Evolutionary conservation across 2,888 invertebrate genomes (phyloP).

Genomic region (Spodoptera picta): DNA sequence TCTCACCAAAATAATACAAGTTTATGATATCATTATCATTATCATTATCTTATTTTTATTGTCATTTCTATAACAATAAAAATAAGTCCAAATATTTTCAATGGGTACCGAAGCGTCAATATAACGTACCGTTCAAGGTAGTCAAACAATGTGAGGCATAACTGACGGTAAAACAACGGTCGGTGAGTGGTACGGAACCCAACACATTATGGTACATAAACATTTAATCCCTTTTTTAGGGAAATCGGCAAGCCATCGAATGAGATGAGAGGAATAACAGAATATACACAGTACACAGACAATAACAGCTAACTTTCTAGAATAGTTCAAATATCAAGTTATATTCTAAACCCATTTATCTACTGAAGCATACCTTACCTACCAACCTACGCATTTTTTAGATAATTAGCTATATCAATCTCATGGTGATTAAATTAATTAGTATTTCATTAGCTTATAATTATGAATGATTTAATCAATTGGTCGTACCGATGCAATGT

Average conservation of each 20-base stretch:
- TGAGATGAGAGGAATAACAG: conserved; percentile 59
- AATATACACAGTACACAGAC: conserved; percentile 60
- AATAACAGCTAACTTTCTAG: conserved; percentile 25
- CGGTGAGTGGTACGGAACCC: conserved; percentile 46
- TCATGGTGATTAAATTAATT: conserved; percentile 56
- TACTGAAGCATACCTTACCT: conserved; percentile 28
- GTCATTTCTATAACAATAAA: no score
- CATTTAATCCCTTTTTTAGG: conserved; percentile 54
- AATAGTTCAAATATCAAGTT: no score
- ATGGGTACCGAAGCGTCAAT: not conserved
- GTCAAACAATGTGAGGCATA: conserved; percentile 15
- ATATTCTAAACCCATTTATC: not conserved
- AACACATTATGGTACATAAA: conserved; percentile 45
- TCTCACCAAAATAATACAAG: no score
- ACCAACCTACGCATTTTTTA: conserved; percentile 50
- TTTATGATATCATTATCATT: no score
- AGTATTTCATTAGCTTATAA: conserved; percentile 3
- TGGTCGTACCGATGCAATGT: no score
- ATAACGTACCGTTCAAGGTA: conserved; percentile 21
- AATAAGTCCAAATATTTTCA: no score
- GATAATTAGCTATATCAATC: conserved; percentile 78
- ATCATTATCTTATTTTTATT: no score
- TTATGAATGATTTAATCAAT: no score
- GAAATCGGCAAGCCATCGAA: conserved; percentile 53
- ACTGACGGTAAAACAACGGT: conserved; percentile 27